Percentiles rank a stretch among this genome's conserved stretches.
phyloP scores from a whole-genome alignment of 1,140 invertebrate species.

The Caenorhabditis brenneri region DNA sequence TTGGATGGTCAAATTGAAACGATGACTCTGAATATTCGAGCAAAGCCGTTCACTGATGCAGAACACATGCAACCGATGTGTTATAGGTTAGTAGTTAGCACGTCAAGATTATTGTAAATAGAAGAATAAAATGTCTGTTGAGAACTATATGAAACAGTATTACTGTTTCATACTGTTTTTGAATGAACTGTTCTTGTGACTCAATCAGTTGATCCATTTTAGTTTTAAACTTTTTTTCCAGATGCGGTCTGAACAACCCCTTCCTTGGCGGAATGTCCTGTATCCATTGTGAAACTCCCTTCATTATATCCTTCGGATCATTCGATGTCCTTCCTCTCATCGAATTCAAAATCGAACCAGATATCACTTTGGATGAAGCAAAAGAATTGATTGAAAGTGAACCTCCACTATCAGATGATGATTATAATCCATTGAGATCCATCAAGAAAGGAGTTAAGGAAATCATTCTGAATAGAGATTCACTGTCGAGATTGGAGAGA shows the following conservation, averaged over 20 bases:
- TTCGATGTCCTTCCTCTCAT: conserved; percentile 83
- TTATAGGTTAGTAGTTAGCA: conserved; percentile 77
- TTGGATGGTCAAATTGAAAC: conserved; percentile 78
- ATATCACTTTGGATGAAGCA: conserved; percentile 85
- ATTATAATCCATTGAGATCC: conserved; percentile 66
- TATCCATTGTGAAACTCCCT: conserved; percentile 85
- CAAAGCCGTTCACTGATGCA: conserved; percentile 84
- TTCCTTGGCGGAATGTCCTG: conserved; percentile 80
- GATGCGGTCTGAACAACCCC: conserved; percentile 75
- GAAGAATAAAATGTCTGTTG: neutral
- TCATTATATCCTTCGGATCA: conserved; percentile 89
- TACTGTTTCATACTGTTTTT: too few species aligned
- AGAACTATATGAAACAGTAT: too few species aligned
- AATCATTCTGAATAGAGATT: conserved; percentile 58
- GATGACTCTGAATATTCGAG: conserved; percentile 77
- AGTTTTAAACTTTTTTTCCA: too few species aligned
- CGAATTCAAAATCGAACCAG: conserved; percentile 87
- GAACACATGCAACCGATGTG: conserved; percentile 91
- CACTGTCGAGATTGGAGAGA: conserved; percentile 80
- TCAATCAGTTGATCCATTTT: too few species aligned
- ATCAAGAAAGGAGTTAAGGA: conserved; percentile 45
- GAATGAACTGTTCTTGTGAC: too few species aligned
- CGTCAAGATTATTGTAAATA: too few species aligned
- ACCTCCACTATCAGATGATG: conserved; percentile 74
- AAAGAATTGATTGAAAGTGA: conserved; percentile 80